Conservation (phyloP, 2,888 invertebrate species). For the Orgyia antiqua region DNA sequence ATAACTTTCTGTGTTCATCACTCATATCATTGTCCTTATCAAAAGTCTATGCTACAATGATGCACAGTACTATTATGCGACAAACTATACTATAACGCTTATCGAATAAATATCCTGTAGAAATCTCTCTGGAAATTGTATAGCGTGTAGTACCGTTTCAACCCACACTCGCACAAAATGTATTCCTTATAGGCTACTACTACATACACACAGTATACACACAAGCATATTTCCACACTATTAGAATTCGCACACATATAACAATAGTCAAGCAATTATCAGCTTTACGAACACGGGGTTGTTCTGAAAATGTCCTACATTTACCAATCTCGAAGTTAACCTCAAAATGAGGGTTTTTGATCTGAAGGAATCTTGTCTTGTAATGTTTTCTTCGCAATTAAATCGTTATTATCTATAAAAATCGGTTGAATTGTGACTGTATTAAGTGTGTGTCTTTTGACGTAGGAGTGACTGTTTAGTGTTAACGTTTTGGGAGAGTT, state of each 20-base stretch:
- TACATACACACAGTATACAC: conserved; percentile 29
- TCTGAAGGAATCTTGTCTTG: conserved; percentile 33
- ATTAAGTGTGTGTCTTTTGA: conserved; percentile 10
- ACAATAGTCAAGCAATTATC: conserved; percentile 41
- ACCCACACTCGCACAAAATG: conserved; percentile 42
- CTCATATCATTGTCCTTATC: no score
- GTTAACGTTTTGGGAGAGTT: conserved; percentile 22
- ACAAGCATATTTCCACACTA: conserved; percentile 29
- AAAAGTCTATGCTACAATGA: no score
- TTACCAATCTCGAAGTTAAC: conserved; percentile 66
- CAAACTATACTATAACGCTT: no score
- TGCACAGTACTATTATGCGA: no score
- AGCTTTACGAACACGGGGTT: conserved; percentile 45
- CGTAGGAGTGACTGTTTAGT: conserved; percentile 18
- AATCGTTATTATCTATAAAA: conserved; percentile 15
- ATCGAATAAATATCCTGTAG: no score
- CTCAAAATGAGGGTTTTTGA: conserved; percentile 63
- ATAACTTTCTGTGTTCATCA: no score
- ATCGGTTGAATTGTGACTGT: conserved; percentile 10
- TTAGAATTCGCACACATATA: conserved; percentile 43
- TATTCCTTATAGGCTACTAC: conserved; percentile 33
- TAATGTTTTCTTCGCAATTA: conserved; percentile 25
- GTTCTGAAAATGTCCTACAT: conserved; percentile 63
- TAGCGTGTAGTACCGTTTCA: conserved; percentile 26
- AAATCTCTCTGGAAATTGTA: conserved; percentile 27